These are phyloP conservation scores for Campopleginae sp. DNA, from an alignment of 2,888 invertebrate species.

Conservation along the genomic window DNA sequence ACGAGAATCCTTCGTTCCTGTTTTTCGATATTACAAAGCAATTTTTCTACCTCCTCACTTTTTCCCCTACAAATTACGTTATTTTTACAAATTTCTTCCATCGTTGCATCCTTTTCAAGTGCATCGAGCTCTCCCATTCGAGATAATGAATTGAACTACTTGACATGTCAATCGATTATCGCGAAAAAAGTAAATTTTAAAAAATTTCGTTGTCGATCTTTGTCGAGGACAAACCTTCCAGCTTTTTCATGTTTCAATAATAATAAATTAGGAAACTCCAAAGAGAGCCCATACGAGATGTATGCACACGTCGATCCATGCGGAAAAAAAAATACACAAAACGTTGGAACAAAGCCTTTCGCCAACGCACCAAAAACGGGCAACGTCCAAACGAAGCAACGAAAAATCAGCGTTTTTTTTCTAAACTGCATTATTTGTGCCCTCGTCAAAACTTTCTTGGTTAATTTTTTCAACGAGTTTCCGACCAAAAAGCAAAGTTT, in stretches of 20 bases:
- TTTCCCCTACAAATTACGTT: neutral
- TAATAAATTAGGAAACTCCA: neutral
- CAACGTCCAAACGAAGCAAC: neutral
- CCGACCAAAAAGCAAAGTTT: neutral
- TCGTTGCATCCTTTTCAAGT: neutral
- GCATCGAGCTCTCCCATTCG: neutral
- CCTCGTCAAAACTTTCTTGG: neutral
- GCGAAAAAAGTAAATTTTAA: neutral
- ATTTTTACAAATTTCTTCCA: neutral
- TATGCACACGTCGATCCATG: neutral
- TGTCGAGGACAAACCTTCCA: neutral
- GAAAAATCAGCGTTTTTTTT: neutral
- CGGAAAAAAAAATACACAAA: neutral
- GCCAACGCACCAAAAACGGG: neutral
- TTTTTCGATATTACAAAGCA: slow-evolving; percentile 31
- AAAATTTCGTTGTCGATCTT: neutral
- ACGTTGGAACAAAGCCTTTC: neutral
- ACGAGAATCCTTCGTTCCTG: slow-evolving; percentile 14
- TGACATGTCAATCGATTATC: neutral
- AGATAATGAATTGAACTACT: neutral
- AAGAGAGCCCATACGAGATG: neutral
- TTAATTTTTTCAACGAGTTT: neutral
- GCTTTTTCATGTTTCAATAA: neutral
- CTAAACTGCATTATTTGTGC: neutral
- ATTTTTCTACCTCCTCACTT: neutral